Percentiles rank a stretch among this genome's conserved stretches.
Conservation (phyloP, 2,113 vertebrate species). For the Periophthalmodon schlosseri region DNA sequence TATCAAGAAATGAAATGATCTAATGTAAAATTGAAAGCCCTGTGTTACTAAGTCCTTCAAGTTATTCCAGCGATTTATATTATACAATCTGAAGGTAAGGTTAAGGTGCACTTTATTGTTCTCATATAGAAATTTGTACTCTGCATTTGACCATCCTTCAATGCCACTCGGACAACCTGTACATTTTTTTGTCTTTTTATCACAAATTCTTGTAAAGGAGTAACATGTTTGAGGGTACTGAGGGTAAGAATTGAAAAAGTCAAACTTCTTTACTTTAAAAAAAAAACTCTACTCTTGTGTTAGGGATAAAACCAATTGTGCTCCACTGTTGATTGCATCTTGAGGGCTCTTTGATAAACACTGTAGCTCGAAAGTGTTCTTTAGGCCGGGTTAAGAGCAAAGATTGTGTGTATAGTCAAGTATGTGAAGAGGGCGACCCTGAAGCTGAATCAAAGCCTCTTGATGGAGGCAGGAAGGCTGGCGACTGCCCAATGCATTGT, state of each 20-base stretch:
- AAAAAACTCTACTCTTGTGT: neutral
- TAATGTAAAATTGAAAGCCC: neutral
- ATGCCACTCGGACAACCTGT: too few species aligned
- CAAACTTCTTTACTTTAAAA: neutral
- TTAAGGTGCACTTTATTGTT: too few species aligned
- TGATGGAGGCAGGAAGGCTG: constrained; percentile 56
- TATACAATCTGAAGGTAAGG: neutral
- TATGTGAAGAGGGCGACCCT: constrained; percentile 27
- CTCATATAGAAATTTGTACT: too few species aligned
- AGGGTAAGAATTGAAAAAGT: neutral
- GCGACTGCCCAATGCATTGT: constrained; percentile 37
- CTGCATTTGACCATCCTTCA: too few species aligned
- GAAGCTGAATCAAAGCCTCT: constrained; percentile 49
- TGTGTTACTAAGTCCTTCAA: neutral
- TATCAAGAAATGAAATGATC: neutral
- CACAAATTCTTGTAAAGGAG: too few species aligned
- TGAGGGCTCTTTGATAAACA: constrained; percentile 21
- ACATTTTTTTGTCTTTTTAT: too few species aligned
- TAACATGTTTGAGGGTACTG: neutral
- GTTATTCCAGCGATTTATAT: neutral
- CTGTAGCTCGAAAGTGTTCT: constrained; percentile 6
- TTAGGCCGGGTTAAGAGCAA: constrained; percentile 6
- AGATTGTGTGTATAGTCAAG: constrained; percentile 14
- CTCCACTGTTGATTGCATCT: constrained; percentile 13
- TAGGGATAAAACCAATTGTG: constrained; percentile 13